Conservation (phyloP, 2,797 vertebrate genomes). For the Xiphophorus birchmanni region DNA sequence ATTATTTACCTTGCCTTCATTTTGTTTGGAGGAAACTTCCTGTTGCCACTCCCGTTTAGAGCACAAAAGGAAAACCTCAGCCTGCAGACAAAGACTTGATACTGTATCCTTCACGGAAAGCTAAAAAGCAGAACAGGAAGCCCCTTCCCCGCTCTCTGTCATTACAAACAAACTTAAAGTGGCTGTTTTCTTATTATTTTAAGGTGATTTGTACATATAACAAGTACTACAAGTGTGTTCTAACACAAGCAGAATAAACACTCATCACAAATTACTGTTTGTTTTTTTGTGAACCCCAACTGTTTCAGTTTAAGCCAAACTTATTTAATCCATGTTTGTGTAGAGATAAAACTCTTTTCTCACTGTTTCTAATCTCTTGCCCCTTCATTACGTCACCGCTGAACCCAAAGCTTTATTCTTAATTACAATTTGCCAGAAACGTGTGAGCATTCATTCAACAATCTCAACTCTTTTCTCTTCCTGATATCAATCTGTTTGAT, state of each 20-base stretch:
- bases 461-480: conserved; percentile 20
- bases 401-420: conserved; percentile 9
- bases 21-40: conserved; percentile 54
- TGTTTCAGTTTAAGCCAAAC: conserved; percentile 25
- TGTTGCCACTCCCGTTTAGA: conserved; percentile 56
- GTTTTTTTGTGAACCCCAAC: conserved; percentile 13
- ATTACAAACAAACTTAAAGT: neutral
- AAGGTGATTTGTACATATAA: neutral
- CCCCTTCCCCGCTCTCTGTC: neutral
- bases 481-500: neutral
- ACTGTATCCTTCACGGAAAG: conserved; percentile 37
- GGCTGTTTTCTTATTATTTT: neutral
- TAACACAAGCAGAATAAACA: neutral
- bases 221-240: neutral
- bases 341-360: conserved; percentile 24
- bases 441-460: conserved; percentile 11
- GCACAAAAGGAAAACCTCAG: conserved; percentile 47
- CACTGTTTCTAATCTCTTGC: conserved; percentile 40
- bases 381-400: conserved; percentile 23
- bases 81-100: conserved; percentile 33
- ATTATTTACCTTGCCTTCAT: conserved; percentile 61
- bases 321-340: conserved; percentile 24
- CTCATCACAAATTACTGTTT: conserved; percentile 3
- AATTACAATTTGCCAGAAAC: conserved; percentile 24
- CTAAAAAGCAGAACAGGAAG: conserved; percentile 40